Conservation (phyloP, 2,113 vertebrate species). For the Electrona antarctica region DNA sequence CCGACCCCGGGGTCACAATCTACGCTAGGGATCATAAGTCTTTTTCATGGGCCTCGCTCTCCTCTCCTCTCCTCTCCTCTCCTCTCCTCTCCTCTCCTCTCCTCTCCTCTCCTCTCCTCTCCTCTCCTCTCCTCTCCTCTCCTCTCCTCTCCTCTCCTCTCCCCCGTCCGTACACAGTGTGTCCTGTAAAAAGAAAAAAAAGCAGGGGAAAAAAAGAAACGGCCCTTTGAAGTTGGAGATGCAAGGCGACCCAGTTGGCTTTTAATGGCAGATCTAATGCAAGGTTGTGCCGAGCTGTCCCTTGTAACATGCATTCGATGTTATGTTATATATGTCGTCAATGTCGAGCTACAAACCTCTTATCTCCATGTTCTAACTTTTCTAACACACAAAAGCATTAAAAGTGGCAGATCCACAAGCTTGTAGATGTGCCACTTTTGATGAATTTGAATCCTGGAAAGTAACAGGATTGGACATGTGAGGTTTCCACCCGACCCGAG, state of each 20-base stretch:
- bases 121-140: too few relatives aligned
- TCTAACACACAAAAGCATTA: too few relatives aligned
- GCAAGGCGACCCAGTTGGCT: conserved; percentile 25
- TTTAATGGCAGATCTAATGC: conserved; percentile 68
- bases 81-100: too few relatives aligned
- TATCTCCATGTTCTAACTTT: too few relatives aligned
- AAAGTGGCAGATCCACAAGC: too few relatives aligned
- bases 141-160: too few relatives aligned
- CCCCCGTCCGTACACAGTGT: conserved; percentile 53
- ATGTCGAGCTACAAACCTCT: too few relatives aligned
- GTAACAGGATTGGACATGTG: too few relatives aligned
- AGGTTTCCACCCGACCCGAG: too few relatives aligned
- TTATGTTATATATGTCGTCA: conserved; percentile 32
- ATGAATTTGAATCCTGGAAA: too few relatives aligned
- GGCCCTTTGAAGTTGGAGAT: conserved; percentile 69
- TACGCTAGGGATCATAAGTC: conserved; percentile 60
- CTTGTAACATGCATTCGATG: conserved; percentile 53
- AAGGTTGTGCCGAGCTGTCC: conserved; percentile 46
- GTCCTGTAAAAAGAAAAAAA: conserved; percentile 62
- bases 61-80: background rate
- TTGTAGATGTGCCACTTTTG: too few relatives aligned
- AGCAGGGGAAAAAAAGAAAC: too few relatives aligned
- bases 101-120: background rate
- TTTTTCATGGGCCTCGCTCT: conserved; percentile 59
- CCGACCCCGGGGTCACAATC: conserved; percentile 69